Conservation (phyloP, 1,140 invertebrate genomes). For the Philopotamus ludificatus region DNA sequence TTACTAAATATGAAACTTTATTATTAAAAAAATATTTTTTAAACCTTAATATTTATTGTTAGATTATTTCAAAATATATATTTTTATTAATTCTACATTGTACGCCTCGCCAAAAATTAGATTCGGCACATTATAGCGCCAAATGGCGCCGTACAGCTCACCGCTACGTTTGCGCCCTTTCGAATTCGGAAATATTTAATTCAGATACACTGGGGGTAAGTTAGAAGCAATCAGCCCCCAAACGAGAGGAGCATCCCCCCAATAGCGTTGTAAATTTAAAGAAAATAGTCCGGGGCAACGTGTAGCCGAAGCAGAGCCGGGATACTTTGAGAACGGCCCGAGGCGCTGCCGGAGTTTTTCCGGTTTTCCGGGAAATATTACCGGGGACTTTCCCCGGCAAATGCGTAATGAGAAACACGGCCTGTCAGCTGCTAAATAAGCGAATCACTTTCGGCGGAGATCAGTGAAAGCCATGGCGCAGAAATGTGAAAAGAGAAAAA, state of each 20-base stretch:
- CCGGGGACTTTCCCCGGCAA: neutral
- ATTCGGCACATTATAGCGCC: no score
- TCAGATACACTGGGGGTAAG: constrained; percentile 8
- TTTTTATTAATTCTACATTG: no score
- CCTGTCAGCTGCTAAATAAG: constrained; percentile 3
- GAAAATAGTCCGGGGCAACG: constrained; percentile 33
- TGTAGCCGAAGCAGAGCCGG: constrained; percentile 30
- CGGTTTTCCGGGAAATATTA: constrained; percentile 4
- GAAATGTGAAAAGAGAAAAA: no score
- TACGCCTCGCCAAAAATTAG: no score
- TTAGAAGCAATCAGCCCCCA: constrained; percentile 23
- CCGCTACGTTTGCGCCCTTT: no score
- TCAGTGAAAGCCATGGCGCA: neutral
- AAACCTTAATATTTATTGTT: no score
- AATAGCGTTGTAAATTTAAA: constrained; percentile 32
- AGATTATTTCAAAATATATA: no score
- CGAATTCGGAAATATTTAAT: constrained; percentile 18
- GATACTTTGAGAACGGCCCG: constrained; percentile 30
- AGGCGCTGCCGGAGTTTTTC: constrained; percentile 21
- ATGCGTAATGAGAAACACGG: constrained; percentile 11
- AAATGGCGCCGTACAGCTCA: no score
- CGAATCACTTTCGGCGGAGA: neutral
- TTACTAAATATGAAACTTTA: no score
- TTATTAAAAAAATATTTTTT: no score
- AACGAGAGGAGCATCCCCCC: constrained; percentile 19